Conservation (phyloP, 1,140 invertebrate genomes). For the Brachionus sp. region DNA sequence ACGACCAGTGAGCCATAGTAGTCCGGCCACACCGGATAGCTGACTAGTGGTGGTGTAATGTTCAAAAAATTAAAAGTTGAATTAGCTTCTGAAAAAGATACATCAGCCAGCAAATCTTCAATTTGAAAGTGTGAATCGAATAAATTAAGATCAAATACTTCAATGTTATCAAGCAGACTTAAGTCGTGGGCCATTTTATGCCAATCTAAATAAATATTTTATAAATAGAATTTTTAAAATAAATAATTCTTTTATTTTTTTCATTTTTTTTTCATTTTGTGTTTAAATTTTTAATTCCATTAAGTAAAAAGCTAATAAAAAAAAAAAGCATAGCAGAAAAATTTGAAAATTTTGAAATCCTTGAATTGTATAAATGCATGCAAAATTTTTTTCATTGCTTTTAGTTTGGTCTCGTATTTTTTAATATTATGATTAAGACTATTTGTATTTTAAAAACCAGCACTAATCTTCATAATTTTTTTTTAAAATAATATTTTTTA, state of each 20-base stretch:
- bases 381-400: neutral
- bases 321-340: neutral
- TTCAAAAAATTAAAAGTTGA: conserved; percentile 27
- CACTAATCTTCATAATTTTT: neutral
- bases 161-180: neutral
- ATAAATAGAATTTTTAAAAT: neutral
- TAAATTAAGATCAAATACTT: neutral
- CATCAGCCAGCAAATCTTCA: neutral
- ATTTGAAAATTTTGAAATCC: neutral
- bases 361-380: neutral
- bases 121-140: neutral
- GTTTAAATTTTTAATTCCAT: neutral
- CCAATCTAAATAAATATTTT: neutral
- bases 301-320: neutral
- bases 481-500: neutral
- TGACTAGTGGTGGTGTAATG: neutral
- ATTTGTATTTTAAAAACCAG: neutral
- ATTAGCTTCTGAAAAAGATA: neutral
- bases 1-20: neutral
- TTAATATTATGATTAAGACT: neutral
- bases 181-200: conserved; percentile 11
- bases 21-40: neutral
- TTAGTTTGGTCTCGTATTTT: neutral
- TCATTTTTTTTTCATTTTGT: neutral
- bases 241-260: neutral